Evolutionary conservation across 2,113 vertebrate species (phyloP), one percentile per base, ranked within the genome.

Genomic region (Cricetomys ansorgei): DNA sequence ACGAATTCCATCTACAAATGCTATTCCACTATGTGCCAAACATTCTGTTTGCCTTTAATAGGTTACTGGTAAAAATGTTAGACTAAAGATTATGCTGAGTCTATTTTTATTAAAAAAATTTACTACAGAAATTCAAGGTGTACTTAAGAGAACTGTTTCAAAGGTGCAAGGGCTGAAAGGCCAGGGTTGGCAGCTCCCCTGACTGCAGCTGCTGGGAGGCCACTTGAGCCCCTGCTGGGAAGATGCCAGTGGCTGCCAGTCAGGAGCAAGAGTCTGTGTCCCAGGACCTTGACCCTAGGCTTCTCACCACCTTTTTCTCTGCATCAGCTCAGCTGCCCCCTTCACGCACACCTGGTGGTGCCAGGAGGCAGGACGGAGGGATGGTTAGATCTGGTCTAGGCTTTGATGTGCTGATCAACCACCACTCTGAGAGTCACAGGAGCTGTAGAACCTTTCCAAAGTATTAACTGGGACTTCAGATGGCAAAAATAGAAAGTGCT

Each of bases 91-190:
- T 95, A 89, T 13, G 53, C 53, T 92, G 92, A 94, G 94, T 89
- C 95, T 37, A 9, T 85, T 93, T 95, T 96, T 93, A 85, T 95
- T 90, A 83, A 94, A 83, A 94, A 96, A 97, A 97, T 76, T 92
- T 88, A 62, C 48, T 62, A 72, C 85, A 57, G 70, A 94, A 95
- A 94, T 89, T 93, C 69, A 97, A 97, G 53, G 86, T 88, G 64
- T 89, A 96, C 84, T 92, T 75, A 92, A 89, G 57, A 96, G 70
- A 88, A 75, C 34, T 67, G 21, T 62, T 90, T 86, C 88, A 83
- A 95, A 76, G 57, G 73, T 73, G 80, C 73, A 79, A 95, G 81
- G 91, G 88, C 40, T 75, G 62, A 72, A 91, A 94, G 88, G 87
- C 80, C 89, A 80, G 87, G 73, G 64, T 31, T 70, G 88, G 96